These are phyloP conservation scores for Piezodorus guildinii DNA, from an alignment of 1,140 invertebrate genomes.

Conservation along the genomic window DNA sequence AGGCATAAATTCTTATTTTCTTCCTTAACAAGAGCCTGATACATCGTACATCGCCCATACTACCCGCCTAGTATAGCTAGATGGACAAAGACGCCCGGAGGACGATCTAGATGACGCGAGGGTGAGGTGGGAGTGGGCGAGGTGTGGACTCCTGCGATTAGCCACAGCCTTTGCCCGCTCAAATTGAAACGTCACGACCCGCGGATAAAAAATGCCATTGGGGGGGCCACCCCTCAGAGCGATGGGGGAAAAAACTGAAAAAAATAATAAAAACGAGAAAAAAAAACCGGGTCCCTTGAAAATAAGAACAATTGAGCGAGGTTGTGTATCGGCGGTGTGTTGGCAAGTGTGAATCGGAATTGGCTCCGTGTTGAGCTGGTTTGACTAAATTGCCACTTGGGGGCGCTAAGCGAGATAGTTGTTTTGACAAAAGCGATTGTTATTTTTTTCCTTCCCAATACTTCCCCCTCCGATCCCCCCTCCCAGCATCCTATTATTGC, in stretches of 20 bases:
- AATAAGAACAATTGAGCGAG: constrained; percentile 5
- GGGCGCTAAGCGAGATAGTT: constrained; percentile 3
- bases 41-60: no score
- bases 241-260: neutral
- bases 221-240: neutral
- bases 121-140: neutral
- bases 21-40: no score
- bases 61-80: no score
- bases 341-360: constrained; percentile 4
- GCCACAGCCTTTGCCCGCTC: neutral
- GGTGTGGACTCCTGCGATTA: neutral
- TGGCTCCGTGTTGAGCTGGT: neutral
- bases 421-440: constrained; percentile 13
- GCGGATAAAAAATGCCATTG: neutral
- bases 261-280: neutral
- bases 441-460: neutral
- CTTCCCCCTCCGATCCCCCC: neutral
- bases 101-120: no score
- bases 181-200: constrained; percentile 7
- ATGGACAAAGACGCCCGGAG: no score
- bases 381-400: neutral
- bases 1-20: no score
- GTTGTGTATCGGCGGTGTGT: neutral
- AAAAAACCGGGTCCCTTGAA: neutral
- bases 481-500: constrained; percentile 3